These are phyloP conservation scores for Dicrurus megarhynchus DNA, from an alignment of 2,113 vertebrate species.

Conservation along the genomic window DNA sequence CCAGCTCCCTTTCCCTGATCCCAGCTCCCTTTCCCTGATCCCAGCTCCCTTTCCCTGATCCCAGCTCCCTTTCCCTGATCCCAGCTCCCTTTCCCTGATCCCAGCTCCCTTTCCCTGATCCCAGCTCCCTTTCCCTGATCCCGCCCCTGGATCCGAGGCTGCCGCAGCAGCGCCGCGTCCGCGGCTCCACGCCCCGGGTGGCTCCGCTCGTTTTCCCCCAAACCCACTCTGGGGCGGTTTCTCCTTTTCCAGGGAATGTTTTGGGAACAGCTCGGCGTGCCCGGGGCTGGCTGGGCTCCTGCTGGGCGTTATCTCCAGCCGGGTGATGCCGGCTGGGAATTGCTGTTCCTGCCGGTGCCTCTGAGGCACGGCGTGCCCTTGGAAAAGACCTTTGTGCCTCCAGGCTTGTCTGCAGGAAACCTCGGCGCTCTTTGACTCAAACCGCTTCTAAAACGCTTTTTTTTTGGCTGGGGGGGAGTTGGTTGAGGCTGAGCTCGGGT, in stretches of 20 bases:
- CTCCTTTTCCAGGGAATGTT: not conserved
- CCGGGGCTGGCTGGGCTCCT: not conserved
- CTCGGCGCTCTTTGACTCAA: not conserved
- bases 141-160: not conserved
- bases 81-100: not conserved
- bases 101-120: too few relatives aligned
- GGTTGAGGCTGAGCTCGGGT: too few relatives aligned
- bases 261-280: not conserved
- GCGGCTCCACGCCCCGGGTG: not conserved
- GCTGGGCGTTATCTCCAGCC: not conserved
- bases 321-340: not conserved
- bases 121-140: not conserved
- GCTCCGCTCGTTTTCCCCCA: not conserved
- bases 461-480: not conserved
- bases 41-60: not conserved
- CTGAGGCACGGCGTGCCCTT: slow-evolving; percentile 27
- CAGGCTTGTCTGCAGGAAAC: not conserved
- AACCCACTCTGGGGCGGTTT: accelerated
- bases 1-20: not conserved
- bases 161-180: not conserved
- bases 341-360: not conserved
- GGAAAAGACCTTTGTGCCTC: slow-evolving; percentile 43
- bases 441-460: not conserved
- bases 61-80: not conserved
- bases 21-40: too few relatives aligned